Percentiles rank a stretch among this genome's conserved stretches.
Evolutionary conservation across 1,140 invertebrate species (phyloP).

Genomic region (Neocloeon triangulifer): DNA sequence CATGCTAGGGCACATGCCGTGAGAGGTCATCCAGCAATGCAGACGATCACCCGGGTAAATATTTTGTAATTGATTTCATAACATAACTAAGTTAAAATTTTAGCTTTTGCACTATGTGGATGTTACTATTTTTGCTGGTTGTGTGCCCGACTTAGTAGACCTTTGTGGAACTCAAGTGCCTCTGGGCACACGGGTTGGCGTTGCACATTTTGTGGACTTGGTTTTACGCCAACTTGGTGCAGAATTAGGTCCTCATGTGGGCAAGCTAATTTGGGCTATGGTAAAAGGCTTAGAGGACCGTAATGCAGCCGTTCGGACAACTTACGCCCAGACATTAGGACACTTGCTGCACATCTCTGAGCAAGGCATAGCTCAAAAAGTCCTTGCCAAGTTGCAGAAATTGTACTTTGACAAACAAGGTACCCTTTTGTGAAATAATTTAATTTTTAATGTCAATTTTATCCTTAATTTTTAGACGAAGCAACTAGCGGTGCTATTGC

Average conservation of each 20-base stretch:
- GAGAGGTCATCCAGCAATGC: conserved; percentile 64
- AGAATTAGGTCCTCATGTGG: conserved; percentile 37
- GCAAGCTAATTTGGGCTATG: conserved; percentile 26
- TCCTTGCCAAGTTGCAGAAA: conserved; percentile 56
- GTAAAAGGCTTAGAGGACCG: conserved; percentile 61
- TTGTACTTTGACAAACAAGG: conserved; percentile 58
- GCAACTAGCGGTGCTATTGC: conserved; percentile 47
- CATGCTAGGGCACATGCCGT: conserved; percentile 48
- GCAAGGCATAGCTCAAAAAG: conserved; percentile 61
- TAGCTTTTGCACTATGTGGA: conserved; percentile 69
- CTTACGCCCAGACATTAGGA: conserved; percentile 60
- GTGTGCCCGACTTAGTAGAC: conserved; percentile 60
- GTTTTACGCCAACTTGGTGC: conserved; percentile 33
- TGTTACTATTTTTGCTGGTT: conserved; percentile 42
- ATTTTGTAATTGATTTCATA: too few relatives aligned
- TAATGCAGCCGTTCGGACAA: conserved; percentile 58
- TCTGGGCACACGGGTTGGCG: conserved; percentile 64
- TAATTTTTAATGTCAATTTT: conserved; percentile 5
- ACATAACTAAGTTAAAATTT: conserved; percentile 8
- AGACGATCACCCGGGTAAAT: conserved; percentile 56
- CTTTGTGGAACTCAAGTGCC: conserved; percentile 55
- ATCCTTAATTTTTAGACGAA: conserved; percentile 36
- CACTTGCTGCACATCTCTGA: conserved; percentile 68
- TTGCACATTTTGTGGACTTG: conserved; percentile 63
- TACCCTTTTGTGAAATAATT: conserved; percentile 9